Percentiles rank a stretch among this genome's conserved stretches.
These are phyloP conservation scores for Zophobas morio DNA, from an alignment of 1,140 invertebrate genomes.

Conservation along the genomic window DNA sequence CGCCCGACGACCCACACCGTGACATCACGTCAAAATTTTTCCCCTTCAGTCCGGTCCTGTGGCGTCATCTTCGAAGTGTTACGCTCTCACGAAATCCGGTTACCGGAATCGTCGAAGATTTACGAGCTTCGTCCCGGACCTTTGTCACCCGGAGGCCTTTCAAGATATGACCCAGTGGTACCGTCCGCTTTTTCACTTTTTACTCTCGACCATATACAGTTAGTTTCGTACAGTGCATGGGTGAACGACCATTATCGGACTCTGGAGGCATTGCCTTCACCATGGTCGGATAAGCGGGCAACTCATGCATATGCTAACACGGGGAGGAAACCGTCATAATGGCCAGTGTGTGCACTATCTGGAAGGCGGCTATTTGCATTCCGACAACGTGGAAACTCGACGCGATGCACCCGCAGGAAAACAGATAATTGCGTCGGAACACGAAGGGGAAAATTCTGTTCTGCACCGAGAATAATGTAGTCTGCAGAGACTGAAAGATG, in stretches of 20 bases:
- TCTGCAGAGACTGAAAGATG: no score
- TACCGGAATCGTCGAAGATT: constrained; percentile 26
- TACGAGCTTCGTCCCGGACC: constrained; percentile 12
- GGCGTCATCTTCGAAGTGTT: neutral
- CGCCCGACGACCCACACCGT: no score
- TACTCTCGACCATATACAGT: constrained; percentile 2
- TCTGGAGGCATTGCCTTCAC: constrained; percentile 17
- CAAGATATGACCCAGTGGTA: constrained; percentile 4
- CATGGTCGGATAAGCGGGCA: constrained; percentile 1
- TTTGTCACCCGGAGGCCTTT: neutral
- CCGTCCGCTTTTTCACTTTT: constrained; percentile 23
- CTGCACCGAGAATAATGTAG: no score
- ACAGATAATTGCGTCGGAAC: no score
- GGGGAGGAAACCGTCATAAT: constrained; percentile 2
- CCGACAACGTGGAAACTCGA: no score
- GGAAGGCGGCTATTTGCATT: no score
- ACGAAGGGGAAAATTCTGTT: no score
- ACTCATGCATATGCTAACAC: neutral
- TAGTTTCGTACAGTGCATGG: constrained; percentile 11
- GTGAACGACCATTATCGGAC: constrained; percentile 28
- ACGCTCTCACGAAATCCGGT: constrained; percentile 35
- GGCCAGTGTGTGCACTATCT: no score
- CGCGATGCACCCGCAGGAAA: no score
- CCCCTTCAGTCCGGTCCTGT: neutral
- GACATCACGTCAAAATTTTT: constrained; percentile 5